Conservation (phyloP, 2,797 vertebrate species). For the Onychomys arenicola region DNA sequence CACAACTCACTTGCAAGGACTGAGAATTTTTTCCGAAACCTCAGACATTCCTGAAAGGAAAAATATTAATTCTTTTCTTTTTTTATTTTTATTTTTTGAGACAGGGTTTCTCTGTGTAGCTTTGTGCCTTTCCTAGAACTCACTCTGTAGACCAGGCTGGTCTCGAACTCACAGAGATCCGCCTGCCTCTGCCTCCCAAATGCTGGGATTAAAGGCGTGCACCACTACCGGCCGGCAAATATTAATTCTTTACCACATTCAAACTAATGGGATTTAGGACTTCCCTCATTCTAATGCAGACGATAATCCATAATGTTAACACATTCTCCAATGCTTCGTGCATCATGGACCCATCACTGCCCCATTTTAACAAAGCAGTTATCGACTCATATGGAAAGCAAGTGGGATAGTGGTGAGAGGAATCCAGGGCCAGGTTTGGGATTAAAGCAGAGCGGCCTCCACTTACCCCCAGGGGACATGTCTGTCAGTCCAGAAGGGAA, state of each 20-base stretch:
- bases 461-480: neutral
- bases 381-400: neutral
- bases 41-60: constrained; percentile 34
- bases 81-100: no score
- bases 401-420: neutral
- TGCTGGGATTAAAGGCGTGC: no score
- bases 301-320: neutral
- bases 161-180: no score
- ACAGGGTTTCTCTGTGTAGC: no score
- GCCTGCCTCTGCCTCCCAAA: no score
- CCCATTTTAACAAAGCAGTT: neutral
- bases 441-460: no score
- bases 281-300: constrained; percentile 1
- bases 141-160: no score
- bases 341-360: neutral
- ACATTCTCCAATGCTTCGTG: neutral
- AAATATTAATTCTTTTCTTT: neutral
- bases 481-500: neutral
- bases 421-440: neutral
- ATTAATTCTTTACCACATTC: neutral
- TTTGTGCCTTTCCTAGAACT: no score
- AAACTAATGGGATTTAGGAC: neutral
- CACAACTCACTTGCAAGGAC: neutral
- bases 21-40: constrained; percentile 29
- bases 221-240: neutral